Evolutionary conservation across 2,888 invertebrate genomes (phyloP).

Genomic region (Rhyacophila evoluta): DNA sequence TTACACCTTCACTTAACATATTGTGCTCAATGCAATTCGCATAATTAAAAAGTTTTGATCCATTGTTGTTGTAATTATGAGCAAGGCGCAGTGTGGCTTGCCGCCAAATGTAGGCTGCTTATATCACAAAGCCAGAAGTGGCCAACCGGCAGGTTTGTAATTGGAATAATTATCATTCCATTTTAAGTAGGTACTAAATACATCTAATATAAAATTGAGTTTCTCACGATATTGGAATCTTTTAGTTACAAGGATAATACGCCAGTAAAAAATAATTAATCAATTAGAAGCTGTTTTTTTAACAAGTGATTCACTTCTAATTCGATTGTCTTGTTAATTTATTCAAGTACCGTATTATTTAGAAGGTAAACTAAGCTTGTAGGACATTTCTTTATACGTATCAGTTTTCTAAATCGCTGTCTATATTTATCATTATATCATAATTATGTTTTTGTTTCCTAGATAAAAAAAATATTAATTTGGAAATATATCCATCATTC

Average conservation of each 20-base stretch:
- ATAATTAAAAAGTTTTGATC: conserved; percentile 25
- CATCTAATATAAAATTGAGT: neutral
- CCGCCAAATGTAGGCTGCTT: conserved; percentile 39
- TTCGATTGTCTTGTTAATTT: neutral
- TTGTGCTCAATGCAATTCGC: neutral
- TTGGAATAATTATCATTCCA: conserved; percentile 4
- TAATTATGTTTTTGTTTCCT: no score
- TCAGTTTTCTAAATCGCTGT: no score
- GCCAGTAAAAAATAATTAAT: neutral
- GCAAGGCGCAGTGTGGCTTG: neutral
- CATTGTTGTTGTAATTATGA: conserved; percentile 32
- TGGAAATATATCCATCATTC: no score
- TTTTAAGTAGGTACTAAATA: neutral
- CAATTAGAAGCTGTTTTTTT: neutral
- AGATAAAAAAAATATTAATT: no score
- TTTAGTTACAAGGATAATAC: conserved; percentile 5
- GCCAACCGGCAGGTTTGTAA: neutral
- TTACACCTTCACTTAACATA: neutral
- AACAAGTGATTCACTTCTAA: neutral
- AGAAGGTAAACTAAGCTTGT: neutral
- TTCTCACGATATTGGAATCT: conserved; percentile 18
- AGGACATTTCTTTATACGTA: no score
- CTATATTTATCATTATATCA: no score
- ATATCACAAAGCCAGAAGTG: conserved; percentile 22
- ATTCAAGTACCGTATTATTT: neutral